phyloP scores from a whole-genome alignment of 2,797 vertebrate genomes.

The Macropodus opercularis region DNA sequence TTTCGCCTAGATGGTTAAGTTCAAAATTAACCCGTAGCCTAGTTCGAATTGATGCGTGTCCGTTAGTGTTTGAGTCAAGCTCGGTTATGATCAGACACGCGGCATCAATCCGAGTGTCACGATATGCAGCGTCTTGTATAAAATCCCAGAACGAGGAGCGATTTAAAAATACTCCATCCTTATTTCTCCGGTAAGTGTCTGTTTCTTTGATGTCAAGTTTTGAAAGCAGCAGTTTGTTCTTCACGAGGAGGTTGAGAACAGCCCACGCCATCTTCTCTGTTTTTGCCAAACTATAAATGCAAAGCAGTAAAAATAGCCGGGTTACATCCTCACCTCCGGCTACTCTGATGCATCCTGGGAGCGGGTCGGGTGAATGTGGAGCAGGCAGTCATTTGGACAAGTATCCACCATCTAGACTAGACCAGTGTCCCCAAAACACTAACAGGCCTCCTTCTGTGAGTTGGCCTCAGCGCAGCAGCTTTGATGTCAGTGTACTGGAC shows the following conservation, averaged over 20 bases:
- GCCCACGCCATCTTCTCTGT: slow-evolving; percentile 2
- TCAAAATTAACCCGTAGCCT: slow-evolving; percentile 70
- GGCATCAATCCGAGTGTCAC: slow-evolving; percentile 20
- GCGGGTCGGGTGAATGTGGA: slow-evolving; percentile 9
- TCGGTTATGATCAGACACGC: slow-evolving; percentile 6
- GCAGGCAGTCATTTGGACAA: slow-evolving; percentile 1
- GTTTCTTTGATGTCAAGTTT: slow-evolving; percentile 54
- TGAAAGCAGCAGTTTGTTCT: slow-evolving; percentile 55
- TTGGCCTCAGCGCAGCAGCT: slow-evolving; percentile 20
- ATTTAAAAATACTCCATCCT: slow-evolving; percentile 62
- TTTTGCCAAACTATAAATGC: slow-evolving; percentile 53
- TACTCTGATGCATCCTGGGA: slow-evolving; percentile 29
- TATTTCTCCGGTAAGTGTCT: slow-evolving; percentile 24
- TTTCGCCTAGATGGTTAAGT: slow-evolving; percentile 55
- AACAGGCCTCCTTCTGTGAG: slow-evolving; percentile 4
- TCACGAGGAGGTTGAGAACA: slow-evolving; percentile 34
- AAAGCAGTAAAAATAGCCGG: slow-evolving; percentile 47
- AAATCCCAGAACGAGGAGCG: slow-evolving; percentile 39
- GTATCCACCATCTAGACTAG: slow-evolving; percentile 5
- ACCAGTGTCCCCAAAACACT: slow-evolving; percentile 17
- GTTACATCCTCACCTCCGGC: slow-evolving; percentile 61
- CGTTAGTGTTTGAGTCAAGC: slow-evolving; percentile 12
- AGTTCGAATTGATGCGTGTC: slow-evolving; percentile 49
- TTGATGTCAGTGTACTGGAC: slow-evolving; percentile 24
- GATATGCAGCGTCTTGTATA: slow-evolving; percentile 4